Evolutionary conservation across 2,797 vertebrate species (phyloP).

Genomic region (Sitta carolinensis): DNA sequence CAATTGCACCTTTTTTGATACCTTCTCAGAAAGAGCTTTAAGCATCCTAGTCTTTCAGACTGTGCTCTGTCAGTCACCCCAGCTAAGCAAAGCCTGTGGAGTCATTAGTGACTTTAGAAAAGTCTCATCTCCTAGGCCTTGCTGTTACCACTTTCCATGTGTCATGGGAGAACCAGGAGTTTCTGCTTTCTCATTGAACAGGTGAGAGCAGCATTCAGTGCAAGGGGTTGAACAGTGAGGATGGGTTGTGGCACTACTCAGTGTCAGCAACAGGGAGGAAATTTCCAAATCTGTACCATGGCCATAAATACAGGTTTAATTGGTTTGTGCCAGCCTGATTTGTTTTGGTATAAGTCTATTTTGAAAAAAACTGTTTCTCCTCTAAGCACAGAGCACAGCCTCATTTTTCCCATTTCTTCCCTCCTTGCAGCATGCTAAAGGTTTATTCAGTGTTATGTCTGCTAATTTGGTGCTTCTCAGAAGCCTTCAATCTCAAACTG

Average conservation of each 20-base stretch:
- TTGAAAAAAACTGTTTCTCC: not conserved
- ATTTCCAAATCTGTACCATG: not conserved
- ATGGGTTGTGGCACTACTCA: rapidly evolving
- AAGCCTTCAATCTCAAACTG: not conserved
- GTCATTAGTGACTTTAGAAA: not conserved
- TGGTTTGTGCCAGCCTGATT: rapidly evolving
- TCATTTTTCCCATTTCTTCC: not conserved
- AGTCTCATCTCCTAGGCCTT: not conserved
- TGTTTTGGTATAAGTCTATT: not conserved
- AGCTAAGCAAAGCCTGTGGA: not conserved
- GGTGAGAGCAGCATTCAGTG: not conserved
- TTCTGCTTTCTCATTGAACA: not conserved
- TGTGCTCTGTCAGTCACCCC: not conserved
- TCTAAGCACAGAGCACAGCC: not conserved
- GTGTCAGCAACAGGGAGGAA: not conserved
- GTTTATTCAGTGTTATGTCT: not conserved
- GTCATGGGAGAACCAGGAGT: not conserved
- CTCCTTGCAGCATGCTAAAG: not conserved
- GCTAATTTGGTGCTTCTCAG: not conserved
- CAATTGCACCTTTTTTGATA: not conserved
- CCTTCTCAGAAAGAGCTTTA: not conserved
- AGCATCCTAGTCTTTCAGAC: not conserved
- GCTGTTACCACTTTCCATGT: not conserved
- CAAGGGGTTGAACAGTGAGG: rapidly evolving
- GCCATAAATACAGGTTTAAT: not conserved